These are phyloP conservation scores for Botrylloides violaceus DNA, from an alignment of 23 tunicate species.

Conservation along the genomic window DNA sequence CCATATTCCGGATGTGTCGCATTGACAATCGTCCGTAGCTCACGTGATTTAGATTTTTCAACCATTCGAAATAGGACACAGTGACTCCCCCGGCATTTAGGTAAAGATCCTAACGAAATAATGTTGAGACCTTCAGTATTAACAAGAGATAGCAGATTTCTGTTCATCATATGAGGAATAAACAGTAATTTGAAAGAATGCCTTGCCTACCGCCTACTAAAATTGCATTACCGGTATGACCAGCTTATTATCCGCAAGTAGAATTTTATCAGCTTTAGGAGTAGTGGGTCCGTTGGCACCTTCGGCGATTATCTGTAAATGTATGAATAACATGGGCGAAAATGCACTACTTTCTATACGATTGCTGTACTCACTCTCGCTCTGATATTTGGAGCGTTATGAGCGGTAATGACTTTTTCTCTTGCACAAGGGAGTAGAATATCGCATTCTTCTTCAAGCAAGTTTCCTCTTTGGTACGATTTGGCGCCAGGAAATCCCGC, in stretches of 20 bases:
- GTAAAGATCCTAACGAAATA: no score
- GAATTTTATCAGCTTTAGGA: not conserved
- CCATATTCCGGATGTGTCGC: not conserved
- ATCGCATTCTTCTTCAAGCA: slow-evolving; percentile 14
- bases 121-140: no score
- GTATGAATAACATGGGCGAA: no score
- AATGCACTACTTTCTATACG: no score
- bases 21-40: slow-evolving; percentile 12
- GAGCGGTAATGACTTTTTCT: slow-evolving; percentile 25
- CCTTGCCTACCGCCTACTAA: no score
- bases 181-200: no score
- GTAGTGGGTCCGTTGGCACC: slow-evolving; percentile 24
- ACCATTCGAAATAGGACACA: slow-evolving; percentile 22
- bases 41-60: slow-evolving; percentile 18
- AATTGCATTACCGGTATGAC: slow-evolving; percentile 21
- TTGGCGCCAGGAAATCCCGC: slow-evolving; percentile 16
- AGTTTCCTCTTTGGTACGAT: not conserved
- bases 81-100: slow-evolving; percentile 24
- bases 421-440: slow-evolving; percentile 16
- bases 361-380: no score
- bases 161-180: no score
- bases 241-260: slow-evolving; percentile 6
- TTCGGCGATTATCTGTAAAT: slow-evolving; percentile 16
- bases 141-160: no score
- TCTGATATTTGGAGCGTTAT: slow-evolving; percentile 6